Percentiles rank a stretch among this genome's conserved stretches.
These are phyloP conservation scores for Pseudanteris insignis DNA, from an alignment of 2,888 invertebrate genomes.

Conservation along the genomic window DNA sequence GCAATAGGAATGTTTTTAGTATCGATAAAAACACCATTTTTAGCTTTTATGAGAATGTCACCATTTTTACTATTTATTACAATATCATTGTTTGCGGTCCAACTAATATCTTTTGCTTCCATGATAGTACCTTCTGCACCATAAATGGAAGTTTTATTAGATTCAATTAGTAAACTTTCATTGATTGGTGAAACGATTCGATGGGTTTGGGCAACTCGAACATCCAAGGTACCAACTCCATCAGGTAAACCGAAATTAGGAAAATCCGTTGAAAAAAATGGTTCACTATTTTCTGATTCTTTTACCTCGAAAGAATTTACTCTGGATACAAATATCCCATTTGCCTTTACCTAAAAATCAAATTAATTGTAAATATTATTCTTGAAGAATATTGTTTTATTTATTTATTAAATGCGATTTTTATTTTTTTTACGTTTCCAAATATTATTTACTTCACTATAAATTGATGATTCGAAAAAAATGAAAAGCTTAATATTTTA, in stretches of 20 bases:
- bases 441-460: too few relatives aligned
- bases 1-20: slow-evolving; percentile 78
- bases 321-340: slow-evolving; percentile 76
- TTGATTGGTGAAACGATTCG: slow-evolving; percentile 79
- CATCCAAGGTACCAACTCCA: slow-evolving; percentile 73
- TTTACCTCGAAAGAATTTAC: slow-evolving; percentile 76
- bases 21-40: slow-evolving; percentile 78
- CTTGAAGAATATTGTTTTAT: not conserved
- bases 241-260: slow-evolving; percentile 78
- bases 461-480: too few relatives aligned
- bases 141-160: slow-evolving; percentile 68
- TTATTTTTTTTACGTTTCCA: not conserved
- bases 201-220: slow-evolving; percentile 76
- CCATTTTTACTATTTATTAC: slow-evolving; percentile 80
- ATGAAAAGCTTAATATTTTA: slow-evolving; percentile 4
- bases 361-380: too few relatives aligned
- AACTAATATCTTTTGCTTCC: slow-evolving; percentile 77
- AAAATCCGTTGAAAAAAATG: slow-evolving; percentile 79
- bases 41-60: slow-evolving; percentile 72
- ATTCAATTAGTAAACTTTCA: slow-evolving; percentile 72
- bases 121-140: slow-evolving; percentile 83
- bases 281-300: slow-evolving; percentile 72
- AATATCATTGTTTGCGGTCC: slow-evolving; percentile 83
- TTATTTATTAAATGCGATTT: not conserved
- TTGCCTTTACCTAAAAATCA: slow-evolving; percentile 69